Evolutionary conservation across 2,113 vertebrate species (phyloP).

Genomic region (Pedetes capensis): DNA sequence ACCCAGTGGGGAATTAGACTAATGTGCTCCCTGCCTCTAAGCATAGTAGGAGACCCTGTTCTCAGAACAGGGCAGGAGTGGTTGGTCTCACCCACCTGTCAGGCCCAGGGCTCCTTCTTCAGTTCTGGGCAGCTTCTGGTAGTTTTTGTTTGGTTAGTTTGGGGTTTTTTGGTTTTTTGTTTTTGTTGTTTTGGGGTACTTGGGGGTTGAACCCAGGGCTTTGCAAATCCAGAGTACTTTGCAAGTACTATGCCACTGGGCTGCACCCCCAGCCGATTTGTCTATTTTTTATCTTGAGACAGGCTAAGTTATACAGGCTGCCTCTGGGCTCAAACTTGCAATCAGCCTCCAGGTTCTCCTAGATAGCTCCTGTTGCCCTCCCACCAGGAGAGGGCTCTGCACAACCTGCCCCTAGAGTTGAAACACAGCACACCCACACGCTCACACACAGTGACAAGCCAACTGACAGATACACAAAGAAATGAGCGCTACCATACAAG

Average conservation of each 20-base stretch:
- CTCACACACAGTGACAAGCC: not conserved
- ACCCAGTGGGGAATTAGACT: not conserved
- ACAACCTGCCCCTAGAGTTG: not conserved
- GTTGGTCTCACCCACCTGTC: not conserved
- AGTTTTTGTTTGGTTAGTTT: no score
- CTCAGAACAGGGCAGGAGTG: not conserved
- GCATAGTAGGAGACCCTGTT: not conserved
- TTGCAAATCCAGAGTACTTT: no score
- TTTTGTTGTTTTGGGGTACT: no score
- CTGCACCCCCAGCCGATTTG: no score
- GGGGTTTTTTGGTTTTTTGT: no score
- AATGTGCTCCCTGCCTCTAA: not conserved
- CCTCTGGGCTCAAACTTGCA: no score
- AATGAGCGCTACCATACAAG: no score
- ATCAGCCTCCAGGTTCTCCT: not conserved
- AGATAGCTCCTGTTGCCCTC: not conserved
- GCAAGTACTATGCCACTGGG: no score
- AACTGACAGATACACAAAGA: no score
- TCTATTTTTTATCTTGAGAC: no score
- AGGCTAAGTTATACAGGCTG: no score
- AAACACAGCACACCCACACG: not conserved
- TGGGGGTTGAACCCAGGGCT: no score
- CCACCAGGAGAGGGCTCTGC: not conserved
- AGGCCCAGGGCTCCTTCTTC: not conserved
- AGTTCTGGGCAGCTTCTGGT: not conserved